These are phyloP conservation scores for Drosophila robusta DNA, from an alignment of 2,888 invertebrate genomes.

Conservation along the genomic window DNA sequence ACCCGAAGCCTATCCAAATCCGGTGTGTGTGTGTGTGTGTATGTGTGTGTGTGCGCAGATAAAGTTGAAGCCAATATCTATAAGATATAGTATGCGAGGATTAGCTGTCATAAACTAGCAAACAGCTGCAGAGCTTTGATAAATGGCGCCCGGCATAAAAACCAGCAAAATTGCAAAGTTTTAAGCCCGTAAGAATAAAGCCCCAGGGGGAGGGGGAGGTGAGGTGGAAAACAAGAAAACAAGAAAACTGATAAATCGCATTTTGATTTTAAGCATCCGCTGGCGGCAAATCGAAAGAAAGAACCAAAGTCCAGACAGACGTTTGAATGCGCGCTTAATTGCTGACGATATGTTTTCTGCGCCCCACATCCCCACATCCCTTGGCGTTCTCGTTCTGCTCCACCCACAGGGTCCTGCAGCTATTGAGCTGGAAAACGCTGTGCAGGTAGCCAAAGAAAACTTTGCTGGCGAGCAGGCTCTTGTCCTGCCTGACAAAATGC, in stretches of 20 bases:
- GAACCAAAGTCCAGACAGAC: slow-evolving; percentile 49
- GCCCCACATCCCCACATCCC: not conserved
- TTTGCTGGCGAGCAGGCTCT: slow-evolving; percentile 57
- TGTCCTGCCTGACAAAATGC: slow-evolving; percentile 58
- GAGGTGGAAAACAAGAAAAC: slow-evolving; percentile 31
- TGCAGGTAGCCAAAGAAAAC: slow-evolving; percentile 59
- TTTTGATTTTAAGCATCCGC: slow-evolving; percentile 60
- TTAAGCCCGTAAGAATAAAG: slow-evolving; percentile 28
- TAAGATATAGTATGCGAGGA: slow-evolving; percentile 59
- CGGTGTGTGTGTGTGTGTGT: slow-evolving; percentile 15
- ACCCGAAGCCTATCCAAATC: slow-evolving; percentile 11
- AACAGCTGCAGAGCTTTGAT: slow-evolving; percentile 72
- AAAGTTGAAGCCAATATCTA: slow-evolving; percentile 58
- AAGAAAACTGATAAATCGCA: slow-evolving; percentile 67
- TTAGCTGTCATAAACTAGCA: slow-evolving; percentile 74
- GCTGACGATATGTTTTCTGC: slow-evolving; percentile 75
- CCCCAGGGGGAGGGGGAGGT: not conserved
- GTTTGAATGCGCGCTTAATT: slow-evolving; percentile 77
- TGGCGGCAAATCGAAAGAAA: slow-evolving; percentile 23
- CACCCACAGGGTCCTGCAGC: slow-evolving; percentile 11
- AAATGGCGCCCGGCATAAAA: slow-evolving; percentile 58
- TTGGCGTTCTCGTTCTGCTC: too few species aligned
- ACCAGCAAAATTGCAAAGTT: slow-evolving; percentile 40
- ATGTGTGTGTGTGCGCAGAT: slow-evolving; percentile 20
- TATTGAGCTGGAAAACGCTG: slow-evolving; percentile 68